These are phyloP conservation scores for Papio anubis DNA, from an alignment of 2,113 vertebrate genomes.

Conservation along the genomic window DNA sequence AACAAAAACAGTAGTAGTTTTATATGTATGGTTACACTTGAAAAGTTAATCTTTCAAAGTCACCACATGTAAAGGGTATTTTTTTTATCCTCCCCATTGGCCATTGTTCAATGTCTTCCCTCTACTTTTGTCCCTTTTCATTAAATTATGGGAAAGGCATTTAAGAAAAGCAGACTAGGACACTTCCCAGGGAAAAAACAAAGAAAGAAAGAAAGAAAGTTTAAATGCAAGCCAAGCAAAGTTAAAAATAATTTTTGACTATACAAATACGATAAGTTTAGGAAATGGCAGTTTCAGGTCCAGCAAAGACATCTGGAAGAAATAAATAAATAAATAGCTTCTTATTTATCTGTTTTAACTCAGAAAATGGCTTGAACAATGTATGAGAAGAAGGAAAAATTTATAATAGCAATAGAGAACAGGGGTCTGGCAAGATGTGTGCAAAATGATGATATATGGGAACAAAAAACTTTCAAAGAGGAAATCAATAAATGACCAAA, in stretches of 20 bases:
- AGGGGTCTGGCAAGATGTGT: constrained; percentile 38
- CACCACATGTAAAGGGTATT: neutral
- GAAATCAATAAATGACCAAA: constrained; percentile 39
- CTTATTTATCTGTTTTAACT: constrained; percentile 62
- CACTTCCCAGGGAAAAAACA: constrained; percentile 42
- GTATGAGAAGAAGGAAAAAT: neutral
- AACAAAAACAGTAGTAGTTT: neutral
- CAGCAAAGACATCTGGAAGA: constrained; percentile 68
- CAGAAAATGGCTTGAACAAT: constrained; percentile 5
- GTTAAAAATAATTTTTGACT: constrained; percentile 67
- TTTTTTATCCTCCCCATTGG: neutral
- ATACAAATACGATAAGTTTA: constrained; percentile 59
- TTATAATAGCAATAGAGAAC: constrained; percentile 52
- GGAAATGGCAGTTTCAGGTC: constrained; percentile 48
- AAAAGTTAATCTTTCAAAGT: constrained; percentile 15
- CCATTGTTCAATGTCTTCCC: constrained; percentile 32
- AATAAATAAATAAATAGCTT: constrained; percentile 58
- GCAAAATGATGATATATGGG: constrained; percentile 43
- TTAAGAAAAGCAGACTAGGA: neutral
- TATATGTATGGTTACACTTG: neutral
- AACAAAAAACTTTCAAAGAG: constrained; percentile 14
- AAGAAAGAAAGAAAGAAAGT: neutral
- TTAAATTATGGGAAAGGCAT: constrained; percentile 13
- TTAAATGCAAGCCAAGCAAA: constrained; percentile 48
- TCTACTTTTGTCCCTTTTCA: constrained; percentile 20